A percentile compares a stretch with the other conserved stretches of the same genome.
phyloP scores from a whole-genome alignment of 2,888 invertebrate genomes.

The Ophion ventricosus region DNA sequence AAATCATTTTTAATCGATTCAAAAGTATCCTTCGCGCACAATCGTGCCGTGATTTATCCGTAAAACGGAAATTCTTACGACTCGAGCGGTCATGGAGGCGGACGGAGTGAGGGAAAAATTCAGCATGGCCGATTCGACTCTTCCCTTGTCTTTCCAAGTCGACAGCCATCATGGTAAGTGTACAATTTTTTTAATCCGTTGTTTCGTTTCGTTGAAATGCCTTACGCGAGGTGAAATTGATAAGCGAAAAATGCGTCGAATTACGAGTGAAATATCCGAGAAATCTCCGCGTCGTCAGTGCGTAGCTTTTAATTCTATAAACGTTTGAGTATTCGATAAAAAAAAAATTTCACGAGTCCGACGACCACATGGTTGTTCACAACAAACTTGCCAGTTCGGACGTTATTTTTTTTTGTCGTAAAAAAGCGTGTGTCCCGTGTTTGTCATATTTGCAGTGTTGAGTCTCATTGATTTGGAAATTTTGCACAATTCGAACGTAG shows the following conservation, averaged over 20 bases:
- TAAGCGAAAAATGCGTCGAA: conserved; percentile 36
- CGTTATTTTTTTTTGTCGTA: conserved; percentile 16
- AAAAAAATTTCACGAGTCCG: conserved; percentile 11
- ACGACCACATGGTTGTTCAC: conserved; percentile 65
- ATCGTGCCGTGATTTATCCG: not conserved
- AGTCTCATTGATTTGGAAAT: not conserved
- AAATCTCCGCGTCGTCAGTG: conserved; percentile 22
- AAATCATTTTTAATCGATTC: not conserved
- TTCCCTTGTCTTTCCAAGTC: conserved; percentile 79
- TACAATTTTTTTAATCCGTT: conserved; percentile 56
- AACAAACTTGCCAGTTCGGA: conserved; percentile 49
- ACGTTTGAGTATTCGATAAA: conserved; percentile 23
- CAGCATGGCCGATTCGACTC: conserved; percentile 61
- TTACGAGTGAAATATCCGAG: conserved; percentile 44
- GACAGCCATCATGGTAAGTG: conserved; percentile 83
- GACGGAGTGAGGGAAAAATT: conserved; percentile 40
- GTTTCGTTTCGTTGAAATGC: conserved; percentile 33
- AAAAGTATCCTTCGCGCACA: not conserved
- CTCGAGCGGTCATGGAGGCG: conserved; percentile 6
- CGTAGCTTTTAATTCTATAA: conserved; percentile 5
- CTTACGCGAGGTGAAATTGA: not conserved
- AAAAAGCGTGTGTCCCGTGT: not conserved
- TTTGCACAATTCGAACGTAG: not conserved
- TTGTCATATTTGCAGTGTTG: not conserved
- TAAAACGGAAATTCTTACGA: conserved; percentile 11